Conservation (phyloP, 2,888 invertebrate species). For the Clunio marinus region DNA sequence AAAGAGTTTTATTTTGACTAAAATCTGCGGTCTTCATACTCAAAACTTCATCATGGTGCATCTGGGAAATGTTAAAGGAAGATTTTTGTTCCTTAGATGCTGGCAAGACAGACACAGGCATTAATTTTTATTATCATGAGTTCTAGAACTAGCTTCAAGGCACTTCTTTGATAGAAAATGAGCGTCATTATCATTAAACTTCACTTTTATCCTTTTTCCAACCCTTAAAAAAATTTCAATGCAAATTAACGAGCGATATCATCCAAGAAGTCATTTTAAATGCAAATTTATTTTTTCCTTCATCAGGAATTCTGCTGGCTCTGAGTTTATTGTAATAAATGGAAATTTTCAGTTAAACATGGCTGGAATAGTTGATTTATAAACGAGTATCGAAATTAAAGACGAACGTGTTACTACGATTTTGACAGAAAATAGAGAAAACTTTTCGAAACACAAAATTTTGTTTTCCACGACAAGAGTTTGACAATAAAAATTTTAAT, state of each 20-base stretch:
- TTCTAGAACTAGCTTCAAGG: background rate
- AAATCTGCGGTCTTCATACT: too few relatives aligned
- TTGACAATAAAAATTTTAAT: background rate
- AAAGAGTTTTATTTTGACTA: too few relatives aligned
- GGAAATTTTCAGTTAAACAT: background rate
- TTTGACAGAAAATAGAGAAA: too few relatives aligned
- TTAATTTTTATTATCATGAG: slow-evolving; percentile 5
- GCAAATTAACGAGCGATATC: slow-evolving; percentile 10
- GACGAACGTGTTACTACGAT: too few relatives aligned
- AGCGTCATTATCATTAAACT: slow-evolving; percentile 3
- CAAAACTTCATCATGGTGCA: too few relatives aligned
- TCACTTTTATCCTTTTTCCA: background rate
- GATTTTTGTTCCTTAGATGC: too few relatives aligned
- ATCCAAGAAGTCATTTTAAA: slow-evolving; percentile 17
- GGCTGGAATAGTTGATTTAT: background rate
- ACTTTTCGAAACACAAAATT: background rate
- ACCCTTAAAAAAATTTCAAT: background rate
- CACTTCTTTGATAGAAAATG: background rate
- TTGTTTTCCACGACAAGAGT: background rate
- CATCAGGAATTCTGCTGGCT: background rate
- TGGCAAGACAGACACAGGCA: too few relatives aligned
- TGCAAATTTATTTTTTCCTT: slow-evolving; percentile 23
- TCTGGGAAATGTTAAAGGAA: too few relatives aligned
- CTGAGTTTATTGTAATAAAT: too few relatives aligned
- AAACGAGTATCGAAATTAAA: too few relatives aligned